Percentiles rank a stretch among this genome's conserved stretches.
phyloP scores from a whole-genome alignment of 2,113 vertebrate species.

The Pongo abelii region DNA sequence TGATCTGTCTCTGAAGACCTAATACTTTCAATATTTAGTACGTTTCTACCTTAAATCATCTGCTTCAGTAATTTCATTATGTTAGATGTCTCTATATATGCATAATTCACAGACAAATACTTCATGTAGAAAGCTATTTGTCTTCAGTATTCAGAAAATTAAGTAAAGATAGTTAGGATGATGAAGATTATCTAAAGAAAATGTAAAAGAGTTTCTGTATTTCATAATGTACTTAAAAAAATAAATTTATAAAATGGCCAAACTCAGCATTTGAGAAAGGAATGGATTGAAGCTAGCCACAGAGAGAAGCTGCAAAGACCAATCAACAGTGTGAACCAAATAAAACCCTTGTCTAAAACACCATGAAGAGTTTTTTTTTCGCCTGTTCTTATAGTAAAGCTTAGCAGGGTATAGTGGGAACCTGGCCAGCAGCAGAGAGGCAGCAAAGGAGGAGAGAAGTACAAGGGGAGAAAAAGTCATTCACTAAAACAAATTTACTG shows the following conservation, averaged over 20 bases:
- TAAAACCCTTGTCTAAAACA: slow-evolving; percentile 46
- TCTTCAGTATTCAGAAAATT: slow-evolving; percentile 67
- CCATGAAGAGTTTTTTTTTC: slow-evolving; percentile 22
- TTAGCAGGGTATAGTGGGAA: slow-evolving; percentile 8
- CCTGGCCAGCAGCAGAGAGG: slow-evolving; percentile 10
- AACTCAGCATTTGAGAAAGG: neutral
- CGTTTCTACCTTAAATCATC: slow-evolving; percentile 45
- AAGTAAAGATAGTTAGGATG: slow-evolving; percentile 52
- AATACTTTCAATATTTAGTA: slow-evolving; percentile 60
- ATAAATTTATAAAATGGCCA: slow-evolving; percentile 26
- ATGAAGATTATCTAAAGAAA: slow-evolving; percentile 30
- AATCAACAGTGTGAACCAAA: neutral
- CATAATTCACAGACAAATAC: slow-evolving; percentile 73
- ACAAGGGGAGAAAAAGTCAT: slow-evolving; percentile 41
- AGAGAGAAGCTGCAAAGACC: neutral
- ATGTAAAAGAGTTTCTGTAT: neutral
- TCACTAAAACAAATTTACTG: slow-evolving; percentile 64
- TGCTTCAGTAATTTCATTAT: slow-evolving; percentile 75
- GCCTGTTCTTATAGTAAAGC: slow-evolving; percentile 14
- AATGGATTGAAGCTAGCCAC: neutral
- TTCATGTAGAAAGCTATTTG: slow-evolving; percentile 44
- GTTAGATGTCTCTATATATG: slow-evolving; percentile 51
- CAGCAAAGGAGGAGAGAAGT: neutral
- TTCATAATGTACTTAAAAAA: neutral
- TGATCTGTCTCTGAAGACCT: slow-evolving; percentile 61